A percentile compares a stretch with the other conserved stretches of the same genome.
Conservation (phyloP, 2,113 vertebrate species). For the Antennarius striatus region DNA sequence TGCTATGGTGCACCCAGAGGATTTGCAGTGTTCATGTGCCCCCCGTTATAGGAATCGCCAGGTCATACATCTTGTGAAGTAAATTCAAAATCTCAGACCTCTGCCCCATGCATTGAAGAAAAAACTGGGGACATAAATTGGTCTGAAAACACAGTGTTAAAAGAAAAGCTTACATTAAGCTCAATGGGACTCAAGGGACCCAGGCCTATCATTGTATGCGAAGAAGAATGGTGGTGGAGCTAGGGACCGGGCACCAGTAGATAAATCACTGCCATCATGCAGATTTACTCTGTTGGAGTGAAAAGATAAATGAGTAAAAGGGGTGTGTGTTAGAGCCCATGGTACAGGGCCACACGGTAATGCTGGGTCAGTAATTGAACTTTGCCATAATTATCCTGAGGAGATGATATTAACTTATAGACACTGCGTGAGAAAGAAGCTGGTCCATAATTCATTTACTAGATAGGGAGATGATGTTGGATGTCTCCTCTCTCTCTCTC, state of each 20-base stretch:
- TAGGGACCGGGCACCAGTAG: conserved; percentile 79
- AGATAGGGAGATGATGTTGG: conserved; percentile 77
- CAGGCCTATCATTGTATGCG: conserved; percentile 78
- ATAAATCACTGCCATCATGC: conserved; percentile 94
- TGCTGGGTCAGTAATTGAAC: conserved; percentile 97
- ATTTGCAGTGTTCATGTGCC: conserved; percentile 62
- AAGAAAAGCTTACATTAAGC: conserved; percentile 84
- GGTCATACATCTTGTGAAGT: conserved; percentile 76
- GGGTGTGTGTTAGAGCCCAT: conserved; percentile 85
- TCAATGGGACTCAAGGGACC: conserved; percentile 89
- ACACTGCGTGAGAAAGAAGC: conserved; percentile 82
- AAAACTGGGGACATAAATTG: conserved; percentile 83
- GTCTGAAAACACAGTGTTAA: conserved; percentile 83
- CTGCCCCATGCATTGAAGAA: conserved; percentile 77
- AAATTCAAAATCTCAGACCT: conserved; percentile 76
- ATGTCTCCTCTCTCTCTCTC: conserved; percentile 40
- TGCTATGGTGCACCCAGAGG: conserved; percentile 63
- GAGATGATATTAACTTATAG: conserved; percentile 98
- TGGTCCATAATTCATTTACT: conserved; percentile 91
- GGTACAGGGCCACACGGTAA: conserved; percentile 84
- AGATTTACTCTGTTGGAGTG: conserved; percentile 88
- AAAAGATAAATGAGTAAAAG: conserved; percentile 95
- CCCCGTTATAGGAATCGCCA: conserved; percentile 58
- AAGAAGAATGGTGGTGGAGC: conserved; percentile 85
- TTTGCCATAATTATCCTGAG: conserved; percentile 97